Conservation (phyloP, 2,113 vertebrate genomes). For the Cavia porcellus region DNA sequence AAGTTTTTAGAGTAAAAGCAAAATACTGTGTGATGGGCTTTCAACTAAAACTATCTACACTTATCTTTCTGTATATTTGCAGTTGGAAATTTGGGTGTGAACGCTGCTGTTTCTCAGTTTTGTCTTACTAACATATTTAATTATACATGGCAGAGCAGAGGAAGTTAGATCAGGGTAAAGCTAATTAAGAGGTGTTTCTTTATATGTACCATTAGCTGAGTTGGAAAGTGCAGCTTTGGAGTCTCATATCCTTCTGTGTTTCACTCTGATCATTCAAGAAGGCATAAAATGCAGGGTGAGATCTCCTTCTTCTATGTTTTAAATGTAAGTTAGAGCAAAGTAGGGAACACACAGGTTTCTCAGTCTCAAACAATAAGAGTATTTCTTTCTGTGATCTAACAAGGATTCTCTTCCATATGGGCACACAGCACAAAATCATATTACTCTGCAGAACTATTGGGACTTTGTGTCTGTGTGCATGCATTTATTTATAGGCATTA, state of each 20-base stretch:
- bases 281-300: slow-evolving; percentile 36
- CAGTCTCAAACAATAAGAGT: neutral
- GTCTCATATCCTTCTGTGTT: neutral
- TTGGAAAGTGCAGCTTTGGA: slow-evolving; percentile 42
- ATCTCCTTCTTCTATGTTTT: slow-evolving; percentile 54
- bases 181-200: slow-evolving; percentile 79
- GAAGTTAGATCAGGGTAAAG: slow-evolving; percentile 74
- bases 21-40: slow-evolving; percentile 67
- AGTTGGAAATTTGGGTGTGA: slow-evolving; percentile 78
- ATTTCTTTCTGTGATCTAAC: neutral
- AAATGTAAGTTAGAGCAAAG: slow-evolving; percentile 50
- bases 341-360: neutral
- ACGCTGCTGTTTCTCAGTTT: slow-evolving; percentile 78
- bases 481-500: neutral
- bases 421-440: neutral
- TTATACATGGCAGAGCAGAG: slow-evolving; percentile 76
- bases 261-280: neutral
- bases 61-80: slow-evolving; percentile 78
- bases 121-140: slow-evolving; percentile 82
- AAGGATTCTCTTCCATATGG: neutral
- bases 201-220: slow-evolving; percentile 51
- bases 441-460: neutral
- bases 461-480: neutral
- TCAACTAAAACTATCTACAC: slow-evolving; percentile 46
- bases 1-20: slow-evolving; percentile 73